Evolutionary conservation across 2,113 vertebrate genomes (phyloP), one percentile per base, ranked within the genome.

Genomic region (Mobula birostris): DNA sequence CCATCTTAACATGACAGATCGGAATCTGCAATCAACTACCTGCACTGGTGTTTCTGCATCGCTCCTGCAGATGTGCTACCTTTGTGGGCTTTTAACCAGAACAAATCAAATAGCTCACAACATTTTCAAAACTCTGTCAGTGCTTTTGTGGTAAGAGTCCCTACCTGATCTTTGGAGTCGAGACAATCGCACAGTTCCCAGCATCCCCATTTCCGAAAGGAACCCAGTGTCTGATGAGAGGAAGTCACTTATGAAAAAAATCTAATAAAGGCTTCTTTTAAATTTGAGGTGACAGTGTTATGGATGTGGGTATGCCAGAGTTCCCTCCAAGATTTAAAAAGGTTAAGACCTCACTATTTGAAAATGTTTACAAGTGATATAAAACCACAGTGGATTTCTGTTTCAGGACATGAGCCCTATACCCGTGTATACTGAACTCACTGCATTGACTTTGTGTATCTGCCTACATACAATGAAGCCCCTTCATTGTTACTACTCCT

Each of bases 161-260:
- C 91, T 93, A 93, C 91, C 91, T 93, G 91, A 93, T 93, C 91
- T 93, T 93, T 93, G 91, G 91, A 93, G 91, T 76, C 91, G 70
- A 76, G 91, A 76, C 91, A 93, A 76, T 76, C 70, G 91, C 36
- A 93, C 91, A 93, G 91, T 93, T 93, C 91, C 91, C 91, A 93
- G 91, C 70, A 93, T 93, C 68, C 70, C 91, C 91, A 93, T 76
- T 93, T 93, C 56, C 70, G 91, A 93, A 93, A 93, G 91, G 91
- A 93, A 93, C 91, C 91, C 91, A 93, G 91, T 93, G 91, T 93
- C 91, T 93, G 91, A 93, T 93, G 91, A 93, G 91, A 93, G 91
- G 91, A 93, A 93, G 91, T 93, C 91, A 93, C 91, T 93, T 93
- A 93, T 93, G 91, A 93, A 93, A 93, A 93, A 93, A 76, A 93